These are phyloP conservation scores for Cephus nigrinus DNA, from an alignment of 2,888 invertebrate species.

Conservation along the genomic window DNA sequence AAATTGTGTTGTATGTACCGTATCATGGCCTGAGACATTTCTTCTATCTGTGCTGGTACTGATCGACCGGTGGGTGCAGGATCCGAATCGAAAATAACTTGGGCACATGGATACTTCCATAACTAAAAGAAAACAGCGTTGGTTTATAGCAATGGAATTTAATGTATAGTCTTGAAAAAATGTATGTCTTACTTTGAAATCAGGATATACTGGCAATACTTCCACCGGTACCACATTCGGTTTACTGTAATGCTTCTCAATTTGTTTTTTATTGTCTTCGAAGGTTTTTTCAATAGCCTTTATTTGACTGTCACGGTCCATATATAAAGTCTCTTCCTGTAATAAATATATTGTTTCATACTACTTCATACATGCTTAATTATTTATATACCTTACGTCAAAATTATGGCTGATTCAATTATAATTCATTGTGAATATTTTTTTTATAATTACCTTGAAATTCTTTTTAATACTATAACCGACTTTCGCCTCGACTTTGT, in stretches of 20 bases:
- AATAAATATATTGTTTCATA: slow-evolving; percentile 10
- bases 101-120: slow-evolving; percentile 98
- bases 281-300: slow-evolving; percentile 98
- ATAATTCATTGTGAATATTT: not conserved
- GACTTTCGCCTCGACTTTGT: slow-evolving; percentile 98
- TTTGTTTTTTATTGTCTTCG: slow-evolving; percentile 85
- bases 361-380: not conserved
- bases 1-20: slow-evolving; percentile 69
- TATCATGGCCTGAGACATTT: slow-evolving; percentile 99
- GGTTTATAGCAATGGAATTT: slow-evolving; percentile 2
- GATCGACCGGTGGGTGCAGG: slow-evolving; percentile 92
- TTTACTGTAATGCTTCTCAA: slow-evolving; percentile 96
- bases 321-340: slow-evolving; percentile 91
- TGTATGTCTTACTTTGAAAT: slow-evolving; percentile 77
- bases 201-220: slow-evolving; percentile 89
- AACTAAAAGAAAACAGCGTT: slow-evolving; percentile 67
- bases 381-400: slow-evolving; percentile 31
- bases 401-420: not conserved
- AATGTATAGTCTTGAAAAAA: not conserved
- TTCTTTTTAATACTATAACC: slow-evolving; percentile 98
- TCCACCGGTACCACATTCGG: slow-evolving; percentile 94
- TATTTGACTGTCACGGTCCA: slow-evolving; percentile 97
- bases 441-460: slow-evolving; percentile 68
- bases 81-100: slow-evolving; percentile 98
- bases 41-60: slow-evolving; percentile 90